Evolutionary conservation across 2,113 vertebrate species (phyloP).

Genomic region (Carassius carassius): DNA sequence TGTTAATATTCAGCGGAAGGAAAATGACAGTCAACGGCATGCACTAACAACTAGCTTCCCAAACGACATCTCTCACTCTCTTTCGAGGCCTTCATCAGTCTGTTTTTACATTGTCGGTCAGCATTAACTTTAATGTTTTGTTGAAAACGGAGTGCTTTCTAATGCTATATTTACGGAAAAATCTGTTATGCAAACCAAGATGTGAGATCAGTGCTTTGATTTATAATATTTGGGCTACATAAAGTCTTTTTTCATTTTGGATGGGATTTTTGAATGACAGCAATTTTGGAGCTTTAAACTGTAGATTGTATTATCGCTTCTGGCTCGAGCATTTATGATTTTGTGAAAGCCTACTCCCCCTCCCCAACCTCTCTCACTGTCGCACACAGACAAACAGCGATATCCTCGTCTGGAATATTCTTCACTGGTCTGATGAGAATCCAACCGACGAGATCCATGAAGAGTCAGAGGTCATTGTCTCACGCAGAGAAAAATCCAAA

Average conservation of each 20-base stretch:
- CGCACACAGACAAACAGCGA: conserved; percentile 9
- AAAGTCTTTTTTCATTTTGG: neutral
- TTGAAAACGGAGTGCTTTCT: neutral
- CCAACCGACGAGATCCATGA: neutral
- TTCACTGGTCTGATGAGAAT: conserved; percentile 20
- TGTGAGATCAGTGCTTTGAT: neutral
- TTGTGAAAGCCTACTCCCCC: conserved; percentile 9
- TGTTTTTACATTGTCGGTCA: neutral
- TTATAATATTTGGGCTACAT: conserved; percentile 10
- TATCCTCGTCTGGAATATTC: conserved; percentile 18
- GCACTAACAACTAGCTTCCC: conserved; percentile 4
- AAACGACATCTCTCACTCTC: neutral
- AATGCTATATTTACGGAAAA: neutral
- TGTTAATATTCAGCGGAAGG: neutral
- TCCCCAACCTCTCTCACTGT: conserved; percentile 21
- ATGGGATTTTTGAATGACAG: neutral
- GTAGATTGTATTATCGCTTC: conserved; percentile 29
- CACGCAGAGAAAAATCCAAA: conserved; percentile 26
- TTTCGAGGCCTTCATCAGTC: conserved; percentile 1
- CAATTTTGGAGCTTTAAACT: neutral
- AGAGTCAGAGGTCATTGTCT: conserved; percentile 28
- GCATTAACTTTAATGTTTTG: neutral
- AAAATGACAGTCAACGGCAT: neutral
- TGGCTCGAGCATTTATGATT: conserved; percentile 21
- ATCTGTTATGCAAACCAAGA: neutral